Base-by-base conservation (phyloP, 2,888 invertebrate genomes). In the Cataglyphis altisquamis region DNA sequence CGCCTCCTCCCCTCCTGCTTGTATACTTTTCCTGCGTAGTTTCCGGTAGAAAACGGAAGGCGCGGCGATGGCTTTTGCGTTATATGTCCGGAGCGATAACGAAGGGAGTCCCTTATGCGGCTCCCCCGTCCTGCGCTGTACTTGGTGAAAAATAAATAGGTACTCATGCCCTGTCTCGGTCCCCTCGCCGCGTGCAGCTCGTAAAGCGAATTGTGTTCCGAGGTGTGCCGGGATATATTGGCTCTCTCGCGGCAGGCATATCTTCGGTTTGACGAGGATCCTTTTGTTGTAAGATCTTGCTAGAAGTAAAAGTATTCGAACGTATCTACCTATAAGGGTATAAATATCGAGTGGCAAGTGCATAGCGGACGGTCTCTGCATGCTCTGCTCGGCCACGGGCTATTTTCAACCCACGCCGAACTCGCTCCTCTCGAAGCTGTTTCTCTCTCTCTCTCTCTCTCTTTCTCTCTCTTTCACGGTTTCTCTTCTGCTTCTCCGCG, bases 331-430 rank as follows among this genome's bases (percentile, higher is more conserved):
- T 86, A 89, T 89, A 87, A 87, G 89, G 91, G 82, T 91, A 92
- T 92, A 93, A 92, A 93, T 92, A 93, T 92, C 92, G 75, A 89
- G 88, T 87, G 88, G 90, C 92, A 91, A 91, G 91, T 90, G 92
- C 93, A 92, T 92, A 91, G 91, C 92, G 88, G 85, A 91, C 92
- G 90, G 86, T 89, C 89, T 90, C 91, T 66, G 91, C 92, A 93
- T 93, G 89, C 89, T 89, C 85, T 85, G 89, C 87, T 90, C 90
- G 91, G 91, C 90, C 90, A 91, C 84, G 77, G 86, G 90, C 91
- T 93, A 93, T 92, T 93, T 93, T 92, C 88, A 91, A 90, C 90
- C 87, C 89, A 87, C 90, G 88, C 89, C 87, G 88, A 92, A 90
- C 86, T 87, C 84, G 84, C 62, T 45, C 41, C 78, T 73, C 72